Conservation (phyloP, 2,888 invertebrate genomes). For the Diaphora mendica region DNA sequence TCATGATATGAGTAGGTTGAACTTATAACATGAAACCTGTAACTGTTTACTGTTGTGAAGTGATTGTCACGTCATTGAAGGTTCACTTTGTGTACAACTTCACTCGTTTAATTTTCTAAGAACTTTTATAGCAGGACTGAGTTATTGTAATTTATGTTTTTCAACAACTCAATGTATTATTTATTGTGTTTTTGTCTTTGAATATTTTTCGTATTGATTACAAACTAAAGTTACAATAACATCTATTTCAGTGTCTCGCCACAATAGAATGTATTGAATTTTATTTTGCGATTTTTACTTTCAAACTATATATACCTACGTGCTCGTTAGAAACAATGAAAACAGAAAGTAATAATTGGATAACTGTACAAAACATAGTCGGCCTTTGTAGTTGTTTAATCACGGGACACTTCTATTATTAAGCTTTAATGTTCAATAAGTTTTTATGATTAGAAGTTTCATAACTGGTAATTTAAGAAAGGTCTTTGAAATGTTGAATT, state of each 20-base stretch:
- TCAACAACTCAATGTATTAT: neutral
- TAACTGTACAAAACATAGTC: neutral
- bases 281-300: neutral
- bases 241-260: neutral
- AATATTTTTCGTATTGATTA: neutral
- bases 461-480: neutral
- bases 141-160: neutral
- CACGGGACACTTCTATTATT: neutral
- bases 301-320: neutral
- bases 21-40: conserved; percentile 25
- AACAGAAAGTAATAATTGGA: neutral
- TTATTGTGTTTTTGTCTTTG: neutral
- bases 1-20: conserved; percentile 40
- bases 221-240: neutral
- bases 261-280: conserved; percentile 5
- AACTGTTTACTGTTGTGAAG: conserved; percentile 31
- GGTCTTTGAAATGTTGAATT: neutral
- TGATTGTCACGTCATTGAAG: neutral
- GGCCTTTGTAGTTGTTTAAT: neutral
- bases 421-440: neutral
- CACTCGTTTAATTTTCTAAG: neutral
- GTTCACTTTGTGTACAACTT: neutral
- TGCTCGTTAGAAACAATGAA: conserved; percentile 1
- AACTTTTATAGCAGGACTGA: neutral
- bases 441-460: neutral